A percentile compares a stretch with the other conserved stretches of the same genome.
Evolutionary conservation across 1,140 invertebrate species (phyloP).

Genomic region (Drosophila seguyi): DNA sequence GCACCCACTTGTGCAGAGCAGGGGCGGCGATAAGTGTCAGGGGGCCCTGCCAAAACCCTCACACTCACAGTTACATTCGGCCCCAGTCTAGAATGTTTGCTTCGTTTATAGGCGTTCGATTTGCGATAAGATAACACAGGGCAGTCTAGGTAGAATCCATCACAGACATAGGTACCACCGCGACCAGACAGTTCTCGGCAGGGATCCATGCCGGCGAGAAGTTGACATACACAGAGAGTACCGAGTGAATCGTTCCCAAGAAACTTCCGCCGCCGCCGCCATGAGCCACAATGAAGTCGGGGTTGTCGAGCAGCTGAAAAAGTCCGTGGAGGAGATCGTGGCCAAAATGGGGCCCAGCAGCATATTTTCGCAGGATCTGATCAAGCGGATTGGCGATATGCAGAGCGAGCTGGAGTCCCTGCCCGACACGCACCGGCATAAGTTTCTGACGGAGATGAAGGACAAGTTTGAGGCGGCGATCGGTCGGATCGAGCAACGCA

Average conservation of each 20-base stretch:
- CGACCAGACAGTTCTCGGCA: constrained; percentile 23
- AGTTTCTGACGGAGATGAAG: constrained; percentile 73
- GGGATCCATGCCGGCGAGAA: constrained; percentile 50
- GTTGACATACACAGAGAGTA: constrained; percentile 19
- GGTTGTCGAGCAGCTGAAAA: constrained; percentile 67
- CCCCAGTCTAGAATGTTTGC: constrained; percentile 52
- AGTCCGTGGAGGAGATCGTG: constrained; percentile 69
- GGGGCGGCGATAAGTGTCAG: constrained; percentile 32
- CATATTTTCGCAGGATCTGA: constrained; percentile 68
- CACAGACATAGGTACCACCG: constrained; percentile 33
- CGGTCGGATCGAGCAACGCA: constrained; percentile 57
- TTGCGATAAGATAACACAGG: constrained; percentile 70
- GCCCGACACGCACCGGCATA: constrained; percentile 54
- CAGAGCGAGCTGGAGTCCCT: constrained; percentile 67
- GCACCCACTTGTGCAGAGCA: neutral
- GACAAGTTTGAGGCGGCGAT: constrained; percentile 69
- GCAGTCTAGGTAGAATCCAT: constrained; percentile 50
- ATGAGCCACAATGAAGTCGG: constrained; percentile 45
- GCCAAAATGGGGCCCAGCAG: constrained; percentile 69
- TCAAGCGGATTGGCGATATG: constrained; percentile 58
- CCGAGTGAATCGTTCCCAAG: neutral
- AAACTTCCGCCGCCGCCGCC: neutral
- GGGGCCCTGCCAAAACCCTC: constrained; percentile 51
- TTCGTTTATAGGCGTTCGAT: constrained; percentile 70
- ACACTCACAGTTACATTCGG: constrained; percentile 5